These are phyloP conservation scores for Adelphocoris suturalis DNA, from an alignment of 2,888 invertebrate genomes.

Conservation along the genomic window DNA sequence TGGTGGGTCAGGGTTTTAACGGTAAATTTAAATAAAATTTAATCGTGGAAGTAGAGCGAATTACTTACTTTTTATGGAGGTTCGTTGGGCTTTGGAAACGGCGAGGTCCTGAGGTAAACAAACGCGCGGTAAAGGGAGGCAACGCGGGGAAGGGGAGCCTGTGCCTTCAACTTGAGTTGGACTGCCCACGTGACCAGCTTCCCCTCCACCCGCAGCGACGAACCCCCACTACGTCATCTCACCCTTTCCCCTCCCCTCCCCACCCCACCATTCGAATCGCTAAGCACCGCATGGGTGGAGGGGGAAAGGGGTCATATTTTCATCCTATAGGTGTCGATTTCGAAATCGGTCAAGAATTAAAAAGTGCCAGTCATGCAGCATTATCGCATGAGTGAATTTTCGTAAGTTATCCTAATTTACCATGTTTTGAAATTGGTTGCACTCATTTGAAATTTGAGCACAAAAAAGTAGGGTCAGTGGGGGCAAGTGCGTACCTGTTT, in stretches of 20 bases:
- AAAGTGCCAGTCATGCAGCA: no score
- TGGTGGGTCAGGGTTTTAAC: not conserved
- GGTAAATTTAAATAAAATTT: not conserved
- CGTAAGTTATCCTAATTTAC: no score
- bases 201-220: not conserved
- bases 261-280: no score
- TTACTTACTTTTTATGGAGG: not conserved
- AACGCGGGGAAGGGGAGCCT: not conserved
- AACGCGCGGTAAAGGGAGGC: not conserved
- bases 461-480: no score
- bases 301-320: no score
- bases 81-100: not conserved
- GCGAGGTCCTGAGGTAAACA: conserved; percentile 4
- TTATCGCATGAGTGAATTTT: no score
- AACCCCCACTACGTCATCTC: not conserved
- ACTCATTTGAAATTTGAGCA: no score
- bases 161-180: not conserved
- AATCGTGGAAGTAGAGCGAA: not conserved
- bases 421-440: no score
- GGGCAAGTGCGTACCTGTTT: no score
- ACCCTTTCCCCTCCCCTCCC: not conserved
- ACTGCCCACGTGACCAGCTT: conserved; percentile 44
- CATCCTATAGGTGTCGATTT: no score
- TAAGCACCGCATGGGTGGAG: no score
- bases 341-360: no score